Percentiles rank a stretch among this genome's conserved stretches.
phyloP scores from a whole-genome alignment of 2,113 vertebrate species.

The Microtus oregoni region DNA sequence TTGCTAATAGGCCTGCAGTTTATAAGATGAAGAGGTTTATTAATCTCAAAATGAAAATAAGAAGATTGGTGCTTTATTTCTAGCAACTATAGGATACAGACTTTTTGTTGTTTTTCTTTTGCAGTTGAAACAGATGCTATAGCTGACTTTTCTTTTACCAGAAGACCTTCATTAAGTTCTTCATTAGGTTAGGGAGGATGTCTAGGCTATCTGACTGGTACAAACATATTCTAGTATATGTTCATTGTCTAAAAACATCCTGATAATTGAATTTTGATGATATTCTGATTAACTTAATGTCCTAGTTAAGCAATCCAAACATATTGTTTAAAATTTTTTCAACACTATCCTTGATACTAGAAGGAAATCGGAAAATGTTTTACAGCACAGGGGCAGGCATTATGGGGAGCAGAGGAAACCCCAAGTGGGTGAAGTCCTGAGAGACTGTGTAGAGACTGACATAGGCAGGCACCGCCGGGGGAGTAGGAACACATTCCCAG shows the following conservation, averaged over 20 bases:
- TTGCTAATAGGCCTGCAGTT: not conserved
- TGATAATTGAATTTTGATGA: not conserved
- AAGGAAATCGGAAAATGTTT: not conserved
- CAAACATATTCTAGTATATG: constrained; percentile 26
- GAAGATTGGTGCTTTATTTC: not conserved
- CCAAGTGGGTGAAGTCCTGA: not conserved
- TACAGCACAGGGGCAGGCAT: not conserved
- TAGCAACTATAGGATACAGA: not conserved
- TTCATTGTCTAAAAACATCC: not conserved
- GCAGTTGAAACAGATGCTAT: constrained; percentile 41
- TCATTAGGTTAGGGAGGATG: not conserved
- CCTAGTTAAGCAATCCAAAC: constrained; percentile 29
- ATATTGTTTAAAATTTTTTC: constrained; percentile 20
- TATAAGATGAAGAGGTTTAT: not conserved
- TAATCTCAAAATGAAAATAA: constrained; percentile 38
- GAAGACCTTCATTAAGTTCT: not conserved
- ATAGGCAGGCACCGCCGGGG: no score
- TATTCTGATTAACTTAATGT: constrained; percentile 14
- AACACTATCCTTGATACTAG: not conserved
- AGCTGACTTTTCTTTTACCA: not conserved
- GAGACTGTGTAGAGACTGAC: no score
- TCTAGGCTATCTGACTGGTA: constrained; percentile 32
- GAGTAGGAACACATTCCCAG: no score
- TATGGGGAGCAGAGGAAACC: no score
- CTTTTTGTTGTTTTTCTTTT: constrained; percentile 35